These are phyloP conservation scores for Drosophila pruinosa DNA, from an alignment of 1,140 invertebrate genomes.

Conservation along the genomic window DNA sequence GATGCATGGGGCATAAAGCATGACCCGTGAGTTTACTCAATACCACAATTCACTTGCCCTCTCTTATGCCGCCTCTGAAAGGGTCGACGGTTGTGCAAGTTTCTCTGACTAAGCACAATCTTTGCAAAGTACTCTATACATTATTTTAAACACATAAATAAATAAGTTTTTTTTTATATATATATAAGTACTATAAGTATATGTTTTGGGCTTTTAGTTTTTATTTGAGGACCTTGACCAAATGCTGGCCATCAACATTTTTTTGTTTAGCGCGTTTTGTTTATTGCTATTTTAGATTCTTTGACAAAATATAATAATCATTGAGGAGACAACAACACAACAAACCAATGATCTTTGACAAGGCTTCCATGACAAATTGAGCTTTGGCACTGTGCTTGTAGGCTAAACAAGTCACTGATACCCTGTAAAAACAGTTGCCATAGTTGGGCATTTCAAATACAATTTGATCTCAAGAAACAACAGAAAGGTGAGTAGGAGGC, in stretches of 20 bases:
- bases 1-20: constrained; percentile 13
- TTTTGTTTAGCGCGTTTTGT: neutral
- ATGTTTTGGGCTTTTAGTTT: neutral
- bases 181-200: neutral
- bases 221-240: constrained; percentile 1
- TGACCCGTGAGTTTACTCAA: constrained; percentile 21
- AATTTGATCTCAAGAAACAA: no score
- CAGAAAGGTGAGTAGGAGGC: no score
- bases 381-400: neutral
- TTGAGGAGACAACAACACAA: neutral
- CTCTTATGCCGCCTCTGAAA: neutral
- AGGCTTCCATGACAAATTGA: neutral
- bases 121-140: neutral
- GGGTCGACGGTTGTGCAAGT: constrained; percentile 27
- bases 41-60: neutral
- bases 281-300: constrained; percentile 22
- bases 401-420: neutral
- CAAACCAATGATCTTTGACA: constrained; percentile 1
- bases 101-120: constrained; percentile 29
- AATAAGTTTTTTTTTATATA: neutral
- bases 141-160: neutral
- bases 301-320: constrained; percentile 1
- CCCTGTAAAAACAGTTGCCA: neutral
- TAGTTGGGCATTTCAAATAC: neutral
- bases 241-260: constrained; percentile 12